A percentile compares a stretch with the other conserved stretches of the same genome.
Conservation (phyloP, 2,113 vertebrate genomes). For the Epinephelus moara region DNA sequence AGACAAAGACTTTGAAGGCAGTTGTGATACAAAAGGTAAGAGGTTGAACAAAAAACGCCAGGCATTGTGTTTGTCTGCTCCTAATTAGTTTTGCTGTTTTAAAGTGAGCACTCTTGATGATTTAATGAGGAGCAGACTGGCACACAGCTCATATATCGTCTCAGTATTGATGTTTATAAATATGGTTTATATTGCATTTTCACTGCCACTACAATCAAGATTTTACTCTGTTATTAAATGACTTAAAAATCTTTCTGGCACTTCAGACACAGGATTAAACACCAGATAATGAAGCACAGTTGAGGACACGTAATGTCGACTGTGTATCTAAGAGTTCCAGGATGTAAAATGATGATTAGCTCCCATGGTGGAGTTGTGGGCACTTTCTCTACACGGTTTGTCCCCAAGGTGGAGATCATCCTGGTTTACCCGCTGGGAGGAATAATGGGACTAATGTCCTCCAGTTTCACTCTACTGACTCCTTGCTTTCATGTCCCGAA, state of each 20-base stretch:
- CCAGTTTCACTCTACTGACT: slow-evolving; percentile 34
- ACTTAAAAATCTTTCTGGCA: background rate
- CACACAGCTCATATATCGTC: slow-evolving; percentile 34
- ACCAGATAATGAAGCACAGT: background rate
- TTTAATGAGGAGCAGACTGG: slow-evolving; percentile 54
- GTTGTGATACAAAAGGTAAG: slow-evolving; percentile 58
- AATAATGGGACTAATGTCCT: slow-evolving; percentile 45
- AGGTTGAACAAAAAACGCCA: slow-evolving; percentile 62
- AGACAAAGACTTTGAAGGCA: slow-evolving; percentile 65
- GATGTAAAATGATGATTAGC: background rate
- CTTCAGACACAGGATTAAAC: background rate
- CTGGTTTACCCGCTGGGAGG: slow-evolving; percentile 22
- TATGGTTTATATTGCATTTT: slow-evolving; percentile 33
- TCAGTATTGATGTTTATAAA: slow-evolving; percentile 31
- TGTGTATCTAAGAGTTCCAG: background rate
- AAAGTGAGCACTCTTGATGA: slow-evolving; percentile 33
- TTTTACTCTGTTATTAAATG: background rate
- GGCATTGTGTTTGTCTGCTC: slow-evolving; percentile 43
- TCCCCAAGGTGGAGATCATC: slow-evolving; percentile 38
- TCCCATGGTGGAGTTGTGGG: background rate
- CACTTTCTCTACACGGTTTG: background rate
- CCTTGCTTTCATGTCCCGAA: slow-evolving; percentile 14
- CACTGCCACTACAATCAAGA: background rate
- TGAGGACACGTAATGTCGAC: background rate
- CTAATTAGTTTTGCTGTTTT: slow-evolving; percentile 54